phyloP scores from a whole-genome alignment of 2,888 invertebrate genomes.

The Disparrhopalites patrizii region DNA sequence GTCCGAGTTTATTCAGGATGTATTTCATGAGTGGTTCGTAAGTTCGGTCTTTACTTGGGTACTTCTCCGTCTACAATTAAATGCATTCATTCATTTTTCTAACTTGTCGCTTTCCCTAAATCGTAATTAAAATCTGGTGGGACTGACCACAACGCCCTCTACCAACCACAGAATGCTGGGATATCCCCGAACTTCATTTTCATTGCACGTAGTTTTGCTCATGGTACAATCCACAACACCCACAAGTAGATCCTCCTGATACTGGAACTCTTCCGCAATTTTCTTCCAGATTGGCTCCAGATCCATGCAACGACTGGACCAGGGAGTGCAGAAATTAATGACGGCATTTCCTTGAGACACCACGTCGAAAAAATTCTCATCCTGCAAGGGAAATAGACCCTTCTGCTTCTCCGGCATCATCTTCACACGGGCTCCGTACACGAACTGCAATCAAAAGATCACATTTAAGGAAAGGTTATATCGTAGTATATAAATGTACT shows the following conservation, averaged over 20 bases:
- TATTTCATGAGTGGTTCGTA: conserved; percentile 67
- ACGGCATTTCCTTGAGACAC: conserved; percentile 74
- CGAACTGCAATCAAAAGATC: conserved; percentile 23
- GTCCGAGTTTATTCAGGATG: conserved; percentile 66
- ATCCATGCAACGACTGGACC: conserved; percentile 64
- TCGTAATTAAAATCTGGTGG: background rate
- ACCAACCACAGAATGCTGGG: conserved; percentile 84
- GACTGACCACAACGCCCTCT: conserved; percentile 70
- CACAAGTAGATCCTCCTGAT: conserved; percentile 62
- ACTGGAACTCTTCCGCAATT: conserved; percentile 61
- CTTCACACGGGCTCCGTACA: conserved; percentile 45
- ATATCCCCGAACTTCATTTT: conserved; percentile 78
- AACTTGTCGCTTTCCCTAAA: background rate
- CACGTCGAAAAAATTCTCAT: conserved; percentile 69
- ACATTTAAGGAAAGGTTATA: too few relatives aligned
- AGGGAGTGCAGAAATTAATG: conserved; percentile 86
- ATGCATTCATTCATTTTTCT: too few relatives aligned
- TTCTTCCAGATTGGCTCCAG: conserved; percentile 82
- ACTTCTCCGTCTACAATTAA: conserved; percentile 62
- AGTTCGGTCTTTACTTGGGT: conserved; percentile 56
- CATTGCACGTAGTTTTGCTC: conserved; percentile 68
- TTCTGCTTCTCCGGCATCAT: conserved; percentile 59
- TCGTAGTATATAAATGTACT: too few relatives aligned
- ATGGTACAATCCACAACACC: conserved; percentile 82
- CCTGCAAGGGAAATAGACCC: conserved; percentile 68